Evolutionary conservation across 2,113 vertebrate species (phyloP), one percentile per base, ranked within the genome.

Genomic region (Chascanopsetta lugubris): DNA sequence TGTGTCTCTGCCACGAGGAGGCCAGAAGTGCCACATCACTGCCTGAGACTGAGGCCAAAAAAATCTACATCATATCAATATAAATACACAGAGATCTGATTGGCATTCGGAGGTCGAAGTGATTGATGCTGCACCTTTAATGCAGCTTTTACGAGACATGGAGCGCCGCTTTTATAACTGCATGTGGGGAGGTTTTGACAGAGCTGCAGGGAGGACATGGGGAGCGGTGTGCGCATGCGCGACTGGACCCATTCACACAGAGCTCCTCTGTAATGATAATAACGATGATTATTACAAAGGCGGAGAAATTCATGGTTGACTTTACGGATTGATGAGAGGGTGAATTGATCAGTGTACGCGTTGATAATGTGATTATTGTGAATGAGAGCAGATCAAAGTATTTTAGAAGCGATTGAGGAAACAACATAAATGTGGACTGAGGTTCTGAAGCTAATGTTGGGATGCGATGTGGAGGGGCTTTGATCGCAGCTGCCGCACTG

Each of bases 211-310:
- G 63, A 54, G 73, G 58, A 30, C 18, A 48, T 43, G 2, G 17
- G 8, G 8, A 21, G 22, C 18, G 7, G 6, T 12, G 40, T 65
- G 32, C 80, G 80, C 84, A 88, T 87, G 87, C 80, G 83, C 60
- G 21, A 47, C 6, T 2, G 5, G 0, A 67, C 55, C 24, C 53
- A 25, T 56, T 61, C 64, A 72, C 34, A 32, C 65, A 50, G 38
- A 26, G 25, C 75, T 54, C 29, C 21, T 11, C 61, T 54, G 42
- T 50, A n/a, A 26, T 29, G 22, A 68, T 43, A 20, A 55, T 12
- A 57, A 66, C 65, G 29, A 61, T 59, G 17, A 72, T 42, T 12
- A 49, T 45, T 15, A n/a, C 56, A 9, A 40, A 11, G 11, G 21
- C 20, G 3, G n/a, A n/a, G n/a, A n/a, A n/a, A n/a, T n/a, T n/a